Evolutionary conservation across 2,113 vertebrate genomes (phyloP), one percentile per base, ranked within the genome.

Genomic region (Gila orcuttii): DNA sequence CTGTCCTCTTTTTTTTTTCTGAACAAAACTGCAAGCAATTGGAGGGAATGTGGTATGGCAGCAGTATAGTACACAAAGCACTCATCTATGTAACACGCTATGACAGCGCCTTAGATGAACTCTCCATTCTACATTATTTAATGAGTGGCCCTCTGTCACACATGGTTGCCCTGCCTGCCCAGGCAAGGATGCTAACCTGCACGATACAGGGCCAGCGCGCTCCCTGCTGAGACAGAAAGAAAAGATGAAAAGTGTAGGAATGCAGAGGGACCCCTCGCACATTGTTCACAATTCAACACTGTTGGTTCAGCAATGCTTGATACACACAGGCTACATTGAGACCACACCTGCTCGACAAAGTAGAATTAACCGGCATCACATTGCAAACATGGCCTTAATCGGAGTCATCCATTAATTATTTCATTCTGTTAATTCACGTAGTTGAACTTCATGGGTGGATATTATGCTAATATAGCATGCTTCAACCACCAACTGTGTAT

Each of bases 91-190:
- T 90, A 89, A 86, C 19, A 19, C 9, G 6, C 83, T 33, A 68
- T 90, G 89, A 88, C 84, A 87, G 86, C 2, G n/a, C 79, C 86
- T 87, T 17, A 31, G 71, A 86, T 85, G 89, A 89, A 86, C 86
- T 66, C 74, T 42, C 78, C 28, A 52, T 25, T 77, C 77, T 93
- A 80, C 87, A 90, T 87, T 91, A 90, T 92, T 89, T 83, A 79
- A 91, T 89, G 64, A 85, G 78, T 83, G 73, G 50, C 21, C 52
- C 33, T 57, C 28, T 39, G 81, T 83, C 50, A 52, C 82, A 64
- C 74, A 64, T 69, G 86, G 28, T 78, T 86, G 82, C 60, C 45
- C 57, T 39, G 57, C 21, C 60, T 73, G 25, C 23, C 82, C 39
- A 74, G 66, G 71, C 64, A 25, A 75, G 68, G 66, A 74, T 2